Percentiles rank a stretch among this genome's conserved stretches.
Conservation (phyloP, 2,797 vertebrate species). For the Oreonectes daqikongensis region DNA sequence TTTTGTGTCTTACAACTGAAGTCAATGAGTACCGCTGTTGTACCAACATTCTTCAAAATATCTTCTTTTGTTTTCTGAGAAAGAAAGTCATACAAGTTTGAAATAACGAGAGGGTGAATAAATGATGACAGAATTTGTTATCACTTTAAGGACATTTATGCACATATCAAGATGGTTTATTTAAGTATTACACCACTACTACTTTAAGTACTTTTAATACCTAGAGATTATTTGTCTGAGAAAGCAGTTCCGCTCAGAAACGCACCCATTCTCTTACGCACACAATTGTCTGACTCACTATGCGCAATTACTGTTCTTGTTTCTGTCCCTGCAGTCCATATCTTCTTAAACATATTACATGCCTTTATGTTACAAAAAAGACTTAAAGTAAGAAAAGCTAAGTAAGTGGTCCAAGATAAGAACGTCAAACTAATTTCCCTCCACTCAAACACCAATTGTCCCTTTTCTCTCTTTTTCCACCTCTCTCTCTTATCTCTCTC, state of each 20-base stretch:
- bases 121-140: too few species aligned
- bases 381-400: slow-evolving; percentile 12
- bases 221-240: neutral
- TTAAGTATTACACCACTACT: neutral
- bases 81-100: too few species aligned
- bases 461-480: slow-evolving; percentile 13
- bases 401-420: slow-evolving; percentile 30
- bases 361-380: slow-evolving; percentile 31
- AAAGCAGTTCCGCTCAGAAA: neutral
- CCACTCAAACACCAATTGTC: slow-evolving; percentile 31
- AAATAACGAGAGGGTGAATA: too few species aligned
- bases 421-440: slow-evolving; percentile 34
- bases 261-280: neutral
- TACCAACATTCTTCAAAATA: too few species aligned
- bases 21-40: too few species aligned
- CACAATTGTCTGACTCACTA: slow-evolving; percentile 32
- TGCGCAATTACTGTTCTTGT: slow-evolving; percentile 30
- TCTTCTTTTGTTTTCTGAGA: too few species aligned
- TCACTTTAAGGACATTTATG: neutral
- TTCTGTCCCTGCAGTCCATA: slow-evolving; percentile 21
- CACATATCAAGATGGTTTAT: neutral
- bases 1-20: too few species aligned
- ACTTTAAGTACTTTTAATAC: neutral
- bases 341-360: slow-evolving; percentile 36
- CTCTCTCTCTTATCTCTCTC: slow-evolving; percentile 14